Percentiles rank a stretch among this genome's conserved stretches.
Conservation (phyloP, 2,888 invertebrate species). For the Rosalia funebris region DNA sequence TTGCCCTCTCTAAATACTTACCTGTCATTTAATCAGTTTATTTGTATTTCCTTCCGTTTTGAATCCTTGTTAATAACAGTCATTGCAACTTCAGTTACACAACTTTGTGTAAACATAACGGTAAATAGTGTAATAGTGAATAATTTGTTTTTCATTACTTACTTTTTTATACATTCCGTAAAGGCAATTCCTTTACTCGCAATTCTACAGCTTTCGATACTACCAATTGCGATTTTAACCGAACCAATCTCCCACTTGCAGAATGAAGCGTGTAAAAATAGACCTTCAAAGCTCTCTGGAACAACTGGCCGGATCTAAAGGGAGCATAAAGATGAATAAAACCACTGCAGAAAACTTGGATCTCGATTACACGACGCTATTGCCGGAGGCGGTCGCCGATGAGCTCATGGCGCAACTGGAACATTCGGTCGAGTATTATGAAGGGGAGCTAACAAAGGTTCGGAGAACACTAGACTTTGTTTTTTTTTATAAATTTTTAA, state of each 20-base stretch:
- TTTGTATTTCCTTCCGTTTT: no score
- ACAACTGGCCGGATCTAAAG: conserved; percentile 37
- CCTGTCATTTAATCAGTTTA: no score
- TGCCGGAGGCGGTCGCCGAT: conserved; percentile 64
- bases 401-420: conserved; percentile 67
- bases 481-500: no score
- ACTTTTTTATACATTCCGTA: no score
- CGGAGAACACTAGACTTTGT: neutral
- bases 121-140: no score
- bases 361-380: conserved; percentile 68
- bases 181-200: no score
- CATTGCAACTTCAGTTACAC: no score
- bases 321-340: conserved; percentile 52
- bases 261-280: conserved; percentile 49
- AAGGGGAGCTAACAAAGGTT: conserved; percentile 71
- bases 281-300: conserved; percentile 45
- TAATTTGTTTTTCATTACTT: no score
- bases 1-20: no score
- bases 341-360: conserved; percentile 68
- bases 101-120: no score
- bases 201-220: no score
- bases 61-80: no score
- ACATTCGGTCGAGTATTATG: conserved; percentile 70
- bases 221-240: neutral
- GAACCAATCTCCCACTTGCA: conserved; percentile 7